Evolutionary conservation across 1,140 invertebrate species (phyloP).

Genomic region (Lycorma delicatula): DNA sequence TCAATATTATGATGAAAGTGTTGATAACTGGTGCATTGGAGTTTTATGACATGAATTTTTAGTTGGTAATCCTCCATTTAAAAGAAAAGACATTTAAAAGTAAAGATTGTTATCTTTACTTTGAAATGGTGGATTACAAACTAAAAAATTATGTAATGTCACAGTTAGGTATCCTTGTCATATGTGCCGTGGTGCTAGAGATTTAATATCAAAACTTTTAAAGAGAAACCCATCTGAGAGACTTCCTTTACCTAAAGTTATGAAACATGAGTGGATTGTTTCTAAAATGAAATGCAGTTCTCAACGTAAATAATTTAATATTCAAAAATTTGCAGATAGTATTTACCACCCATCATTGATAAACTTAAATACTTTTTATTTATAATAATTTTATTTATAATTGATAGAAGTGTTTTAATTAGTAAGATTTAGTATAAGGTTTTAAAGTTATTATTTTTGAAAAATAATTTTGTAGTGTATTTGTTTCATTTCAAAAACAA

Average conservation of each 20-base stretch:
- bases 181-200: constrained; percentile 62
- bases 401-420: no score
- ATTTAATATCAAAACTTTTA: constrained; percentile 65
- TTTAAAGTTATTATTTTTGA: no score
- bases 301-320: no score
- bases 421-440: no score
- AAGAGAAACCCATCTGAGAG: constrained; percentile 42
- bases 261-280: constrained; percentile 70
- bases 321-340: no score
- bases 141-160: constrained; percentile 65
- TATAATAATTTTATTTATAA: no score
- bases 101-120: no score
- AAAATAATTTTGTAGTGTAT: no score
- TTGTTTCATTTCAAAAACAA: no score
- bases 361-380: no score
- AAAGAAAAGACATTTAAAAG: constrained; percentile 63
- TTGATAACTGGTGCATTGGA: constrained; percentile 88
- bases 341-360: no score
- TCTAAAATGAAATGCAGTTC: background rate
- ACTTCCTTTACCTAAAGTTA: constrained; percentile 60
- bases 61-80: constrained; percentile 89
- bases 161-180: constrained; percentile 65
- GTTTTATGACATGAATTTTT: constrained; percentile 93
- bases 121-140: no score
- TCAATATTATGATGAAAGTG: constrained; percentile 63